Conservation (phyloP, 2,113 vertebrate genomes). For the Lethenteron reissneri region DNA sequence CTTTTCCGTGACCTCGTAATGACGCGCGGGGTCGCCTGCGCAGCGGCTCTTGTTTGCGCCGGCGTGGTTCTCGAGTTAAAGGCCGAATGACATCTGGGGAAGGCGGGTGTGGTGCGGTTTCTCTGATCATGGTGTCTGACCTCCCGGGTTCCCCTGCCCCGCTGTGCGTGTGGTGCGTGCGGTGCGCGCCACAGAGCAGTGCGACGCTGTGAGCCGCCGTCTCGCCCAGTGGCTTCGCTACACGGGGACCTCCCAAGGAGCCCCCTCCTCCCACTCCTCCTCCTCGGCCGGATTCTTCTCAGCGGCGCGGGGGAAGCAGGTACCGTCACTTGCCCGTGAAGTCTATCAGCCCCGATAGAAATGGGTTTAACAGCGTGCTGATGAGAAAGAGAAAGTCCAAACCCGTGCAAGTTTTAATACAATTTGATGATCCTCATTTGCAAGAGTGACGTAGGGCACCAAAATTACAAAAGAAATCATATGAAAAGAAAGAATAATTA, state of each 20-base stretch:
- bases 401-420: too few species aligned
- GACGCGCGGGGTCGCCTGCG: not conserved
- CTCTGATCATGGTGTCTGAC: not conserved
- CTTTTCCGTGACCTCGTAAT: not conserved
- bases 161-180: not conserved
- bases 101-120: not conserved
- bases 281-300: conserved; percentile 51
- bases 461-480: too few species aligned
- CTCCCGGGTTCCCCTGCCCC: not conserved
- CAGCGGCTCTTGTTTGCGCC: not conserved
- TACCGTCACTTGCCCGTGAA: conserved; percentile 12
- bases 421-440: too few species aligned
- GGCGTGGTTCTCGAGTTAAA: not conserved
- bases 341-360: not conserved
- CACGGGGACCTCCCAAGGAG: conserved; percentile 44
- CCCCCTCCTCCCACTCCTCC: conserved; percentile 12
- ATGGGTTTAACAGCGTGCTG: not conserved
- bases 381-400: not conserved
- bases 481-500: too few species aligned
- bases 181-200: conserved; percentile 30
- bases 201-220: conserved; percentile 38
- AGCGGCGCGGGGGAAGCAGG: conserved; percentile 46
- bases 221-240: conserved; percentile 75
- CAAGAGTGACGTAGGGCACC: too few species aligned
- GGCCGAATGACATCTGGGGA: not conserved